Percentiles rank a stretch among this genome's conserved stretches.
Evolutionary conservation across 2,113 vertebrate species (phyloP).

Genomic region (Phyllostomus hastatus): DNA sequence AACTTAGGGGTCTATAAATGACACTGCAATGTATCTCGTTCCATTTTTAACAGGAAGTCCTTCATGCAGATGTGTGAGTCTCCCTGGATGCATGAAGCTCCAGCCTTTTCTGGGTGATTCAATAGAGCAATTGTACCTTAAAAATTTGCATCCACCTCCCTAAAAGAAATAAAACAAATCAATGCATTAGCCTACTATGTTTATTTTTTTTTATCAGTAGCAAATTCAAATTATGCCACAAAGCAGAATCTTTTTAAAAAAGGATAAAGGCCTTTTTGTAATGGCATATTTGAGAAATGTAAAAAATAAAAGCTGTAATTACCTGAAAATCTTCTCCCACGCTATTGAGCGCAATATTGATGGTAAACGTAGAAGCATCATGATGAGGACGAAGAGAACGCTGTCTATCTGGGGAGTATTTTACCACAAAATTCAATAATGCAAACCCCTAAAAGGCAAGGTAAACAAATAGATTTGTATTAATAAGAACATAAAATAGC

Average conservation of each 20-base stretch:
- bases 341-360: constrained; percentile 96
- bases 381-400: constrained; percentile 93
- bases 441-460: constrained; percentile 86
- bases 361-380: constrained; percentile 98
- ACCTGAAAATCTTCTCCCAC: constrained; percentile 94
- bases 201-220: neutral
- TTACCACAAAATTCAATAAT: constrained; percentile 97
- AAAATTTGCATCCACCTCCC: constrained; percentile 97
- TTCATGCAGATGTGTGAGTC: constrained; percentile 97
- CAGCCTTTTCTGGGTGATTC: constrained; percentile 96
- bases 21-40: constrained; percentile 97
- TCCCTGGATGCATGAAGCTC: constrained; percentile 99
- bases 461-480: neutral
- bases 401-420: constrained; percentile 93
- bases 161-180: constrained; percentile 74
- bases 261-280: neutral
- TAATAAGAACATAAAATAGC: neutral
- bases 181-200: neutral
- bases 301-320: constrained; percentile 2
- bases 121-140: constrained; percentile 96
- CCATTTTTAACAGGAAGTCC: constrained; percentile 96
- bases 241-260: neutral
- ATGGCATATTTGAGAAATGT: neutral
- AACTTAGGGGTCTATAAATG: constrained; percentile 95
- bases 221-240: neutral